Evolutionary conservation across 1,140 invertebrate genomes (phyloP).

Genomic region (Dendrolimus kikuchii): DNA sequence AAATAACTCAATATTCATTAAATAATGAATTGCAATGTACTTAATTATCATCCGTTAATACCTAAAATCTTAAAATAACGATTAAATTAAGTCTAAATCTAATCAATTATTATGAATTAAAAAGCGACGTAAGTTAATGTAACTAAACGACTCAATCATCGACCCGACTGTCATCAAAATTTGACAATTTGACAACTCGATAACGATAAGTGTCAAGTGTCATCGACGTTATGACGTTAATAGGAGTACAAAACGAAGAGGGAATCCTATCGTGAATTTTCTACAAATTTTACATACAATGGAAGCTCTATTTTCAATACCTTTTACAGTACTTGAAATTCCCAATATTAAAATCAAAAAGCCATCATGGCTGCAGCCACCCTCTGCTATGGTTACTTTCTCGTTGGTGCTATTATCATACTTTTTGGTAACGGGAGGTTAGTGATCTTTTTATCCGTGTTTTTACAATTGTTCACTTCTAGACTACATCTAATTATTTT

Average conservation of each 20-base stretch:
- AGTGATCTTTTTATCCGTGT: constrained; percentile 38
- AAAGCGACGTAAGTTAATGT: too few relatives aligned
- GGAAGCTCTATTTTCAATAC: constrained; percentile 85
- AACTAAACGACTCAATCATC: too few relatives aligned
- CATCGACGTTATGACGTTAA: constrained; percentile 30
- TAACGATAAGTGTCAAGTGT: constrained; percentile 1
- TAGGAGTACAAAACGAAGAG: too few relatives aligned
- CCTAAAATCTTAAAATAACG: too few relatives aligned
- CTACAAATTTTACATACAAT: constrained; percentile 64
- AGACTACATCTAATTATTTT: constrained; percentile 4
- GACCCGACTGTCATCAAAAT: neutral
- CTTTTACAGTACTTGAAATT: constrained; percentile 88
- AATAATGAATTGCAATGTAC: too few relatives aligned
- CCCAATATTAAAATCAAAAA: constrained; percentile 95
- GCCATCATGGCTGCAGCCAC: constrained; percentile 92
- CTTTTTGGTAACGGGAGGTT: constrained; percentile 98
- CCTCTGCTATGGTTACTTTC: constrained; percentile 95
- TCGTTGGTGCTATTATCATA: constrained; percentile 93
- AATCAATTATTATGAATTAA: too few relatives aligned
- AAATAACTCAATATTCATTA: too few relatives aligned
- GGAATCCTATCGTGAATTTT: too few relatives aligned
- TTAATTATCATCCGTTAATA: too few relatives aligned
- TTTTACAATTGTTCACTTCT: constrained; percentile 29
- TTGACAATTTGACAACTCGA: neutral
- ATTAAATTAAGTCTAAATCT: too few relatives aligned